A percentile compares a stretch with the other conserved stretches of the same genome.
phyloP scores from a whole-genome alignment of 2,113 vertebrate genomes.

The Conger conger region DNA sequence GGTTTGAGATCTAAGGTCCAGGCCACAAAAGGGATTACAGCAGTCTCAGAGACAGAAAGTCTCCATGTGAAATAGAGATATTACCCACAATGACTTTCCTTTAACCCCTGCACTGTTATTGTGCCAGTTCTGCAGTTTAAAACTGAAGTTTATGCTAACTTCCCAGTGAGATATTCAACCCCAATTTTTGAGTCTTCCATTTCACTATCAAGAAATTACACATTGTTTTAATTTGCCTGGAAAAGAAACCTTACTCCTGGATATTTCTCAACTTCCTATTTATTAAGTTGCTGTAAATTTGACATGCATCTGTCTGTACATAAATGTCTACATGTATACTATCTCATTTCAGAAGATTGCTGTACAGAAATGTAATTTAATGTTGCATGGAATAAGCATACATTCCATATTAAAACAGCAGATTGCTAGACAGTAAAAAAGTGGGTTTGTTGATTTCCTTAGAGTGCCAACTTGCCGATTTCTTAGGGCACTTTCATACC shows the following conservation, averaged over 20 bases:
- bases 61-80: background rate
- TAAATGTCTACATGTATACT: conserved; percentile 47
- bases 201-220: background rate
- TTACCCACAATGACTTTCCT: conserved; percentile 10
- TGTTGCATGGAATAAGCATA: conserved; percentile 46
- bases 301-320: conserved; percentile 49
- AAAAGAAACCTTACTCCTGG: conserved; percentile 49
- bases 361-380: conserved; percentile 44
- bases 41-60: background rate
- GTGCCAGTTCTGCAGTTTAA: background rate
- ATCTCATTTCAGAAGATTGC: conserved; percentile 44
- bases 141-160: background rate
- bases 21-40: background rate
- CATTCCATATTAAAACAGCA: conserved; percentile 62
- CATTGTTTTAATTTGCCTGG: conserved; percentile 48
- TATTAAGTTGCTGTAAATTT: conserved; percentile 50
- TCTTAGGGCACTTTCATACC: too few species aligned
- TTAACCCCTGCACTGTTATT: background rate
- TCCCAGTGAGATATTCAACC: background rate
- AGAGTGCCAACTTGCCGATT: too few species aligned
- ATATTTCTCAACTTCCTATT: conserved; percentile 58
- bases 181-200: background rate
- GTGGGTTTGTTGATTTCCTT: background rate
- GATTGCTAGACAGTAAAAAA: conserved; percentile 22
- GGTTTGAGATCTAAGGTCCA: background rate